Percentiles rank a stretch among this genome's conserved stretches.
Evolutionary conservation across 2,888 invertebrate species (phyloP).

Genomic region (Tuberolachnus salignus): DNA sequence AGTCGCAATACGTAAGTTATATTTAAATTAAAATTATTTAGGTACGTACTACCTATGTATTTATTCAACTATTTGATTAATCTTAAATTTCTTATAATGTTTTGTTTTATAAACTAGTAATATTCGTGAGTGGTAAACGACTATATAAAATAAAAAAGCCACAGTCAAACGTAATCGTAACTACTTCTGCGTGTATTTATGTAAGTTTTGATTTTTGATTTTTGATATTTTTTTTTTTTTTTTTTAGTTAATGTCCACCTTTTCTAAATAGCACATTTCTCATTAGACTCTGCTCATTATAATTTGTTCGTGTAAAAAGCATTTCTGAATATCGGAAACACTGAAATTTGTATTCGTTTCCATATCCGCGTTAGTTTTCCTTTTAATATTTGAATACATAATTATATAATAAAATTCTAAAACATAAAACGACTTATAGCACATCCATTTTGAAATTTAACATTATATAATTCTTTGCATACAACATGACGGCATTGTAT

Average conservation of each 20-base stretch:
- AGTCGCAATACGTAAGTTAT: constrained; percentile 67
- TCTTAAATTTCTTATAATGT: too few species aligned
- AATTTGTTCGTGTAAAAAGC: too few species aligned
- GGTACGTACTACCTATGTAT: neutral
- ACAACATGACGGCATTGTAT: too few species aligned
- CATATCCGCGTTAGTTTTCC: too few species aligned
- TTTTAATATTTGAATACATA: too few species aligned
- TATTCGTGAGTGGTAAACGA: constrained; percentile 80
- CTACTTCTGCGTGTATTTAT: constrained; percentile 72
- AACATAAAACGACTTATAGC: neutral
- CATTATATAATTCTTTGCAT: neutral
- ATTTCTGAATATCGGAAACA: too few species aligned
- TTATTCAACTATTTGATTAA: neutral
- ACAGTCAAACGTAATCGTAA: constrained; percentile 74
- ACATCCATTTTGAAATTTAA: neutral
- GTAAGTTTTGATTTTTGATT: constrained; percentile 65
- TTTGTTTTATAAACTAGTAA: constrained; percentile 66
- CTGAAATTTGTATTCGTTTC: too few species aligned
- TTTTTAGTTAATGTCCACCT: too few species aligned
- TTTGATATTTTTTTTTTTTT: neutral
- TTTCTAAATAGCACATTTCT: too few species aligned
- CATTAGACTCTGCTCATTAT: too few species aligned
- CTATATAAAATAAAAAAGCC: constrained; percentile 70
- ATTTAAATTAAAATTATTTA: neutral
- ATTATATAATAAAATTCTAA: neutral